Evolutionary conservation across 2,888 invertebrate genomes (phyloP).

Genomic region (Neoitamus cyanurus): DNA sequence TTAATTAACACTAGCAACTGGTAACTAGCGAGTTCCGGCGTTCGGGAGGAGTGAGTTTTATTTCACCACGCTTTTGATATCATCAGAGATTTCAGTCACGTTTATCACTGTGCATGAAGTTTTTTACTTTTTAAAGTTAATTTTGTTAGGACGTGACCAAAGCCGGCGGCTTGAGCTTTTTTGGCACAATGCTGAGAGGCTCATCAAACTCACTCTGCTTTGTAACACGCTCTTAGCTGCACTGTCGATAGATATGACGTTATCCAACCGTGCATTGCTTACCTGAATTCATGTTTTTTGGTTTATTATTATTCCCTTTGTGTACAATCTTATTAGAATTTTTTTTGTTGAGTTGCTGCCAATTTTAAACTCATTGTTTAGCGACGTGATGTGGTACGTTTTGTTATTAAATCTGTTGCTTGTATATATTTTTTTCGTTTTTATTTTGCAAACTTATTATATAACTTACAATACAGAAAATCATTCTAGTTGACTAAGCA

Average conservation of each 20-base stretch:
- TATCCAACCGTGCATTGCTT: neutral
- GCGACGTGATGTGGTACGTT: neutral
- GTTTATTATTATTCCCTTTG: neutral
- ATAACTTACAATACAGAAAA: neutral
- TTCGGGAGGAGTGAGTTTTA: neutral
- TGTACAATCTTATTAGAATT: neutral
- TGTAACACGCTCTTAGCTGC: neutral
- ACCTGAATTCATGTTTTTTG: neutral
- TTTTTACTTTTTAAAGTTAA: slow-evolving; percentile 35
- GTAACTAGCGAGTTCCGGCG: neutral
- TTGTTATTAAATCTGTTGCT: neutral
- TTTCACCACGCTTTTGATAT: neutral
- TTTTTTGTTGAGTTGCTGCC: neutral
- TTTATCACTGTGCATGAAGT: neutral
- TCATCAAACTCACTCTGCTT: neutral
- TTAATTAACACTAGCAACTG: neutral
- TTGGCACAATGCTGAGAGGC: neutral
- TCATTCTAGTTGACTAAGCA: neutral
- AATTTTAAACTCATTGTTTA: neutral
- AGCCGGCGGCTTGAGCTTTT: neutral
- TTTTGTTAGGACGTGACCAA: slow-evolving; percentile 23
- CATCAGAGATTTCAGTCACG: slow-evolving; percentile 15
- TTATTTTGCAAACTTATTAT: neutral
- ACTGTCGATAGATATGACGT: neutral
- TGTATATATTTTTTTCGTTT: no score